These are phyloP conservation scores for Upupa epops DNA, from an alignment of 2,113 vertebrate species.

Conservation along the genomic window DNA sequence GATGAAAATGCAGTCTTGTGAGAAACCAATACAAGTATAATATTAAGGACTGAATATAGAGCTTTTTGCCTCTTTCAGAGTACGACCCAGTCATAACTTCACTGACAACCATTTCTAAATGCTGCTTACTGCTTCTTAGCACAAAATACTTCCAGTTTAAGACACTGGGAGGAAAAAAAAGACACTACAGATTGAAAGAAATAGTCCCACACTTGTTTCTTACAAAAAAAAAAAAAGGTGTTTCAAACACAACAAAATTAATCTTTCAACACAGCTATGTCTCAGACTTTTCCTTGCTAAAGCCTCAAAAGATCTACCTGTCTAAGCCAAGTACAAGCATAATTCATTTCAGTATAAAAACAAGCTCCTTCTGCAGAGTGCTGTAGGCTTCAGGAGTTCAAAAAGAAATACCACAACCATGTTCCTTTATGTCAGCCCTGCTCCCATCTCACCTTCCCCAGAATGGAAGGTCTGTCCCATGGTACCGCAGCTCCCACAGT, in stretches of 20 bases:
- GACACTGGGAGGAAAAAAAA: neutral
- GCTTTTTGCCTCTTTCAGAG: neutral
- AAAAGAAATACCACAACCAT: neutral
- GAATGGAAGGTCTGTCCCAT: neutral
- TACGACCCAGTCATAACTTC: neutral
- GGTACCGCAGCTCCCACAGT: rapidly evolving
- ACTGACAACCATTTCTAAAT: neutral
- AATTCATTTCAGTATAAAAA: neutral
- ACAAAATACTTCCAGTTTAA: neutral
- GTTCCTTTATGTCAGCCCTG: neutral
- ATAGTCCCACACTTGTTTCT: neutral
- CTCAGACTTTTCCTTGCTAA: neutral
- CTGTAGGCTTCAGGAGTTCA: neutral
- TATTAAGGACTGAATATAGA: neutral
- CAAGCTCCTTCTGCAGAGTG: neutral
- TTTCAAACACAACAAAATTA: neutral
- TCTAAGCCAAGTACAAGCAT: neutral
- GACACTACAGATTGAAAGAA: neutral
- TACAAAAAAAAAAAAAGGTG: neutral
- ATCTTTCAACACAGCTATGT: neutral
- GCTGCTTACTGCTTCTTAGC: neutral
- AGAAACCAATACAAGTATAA: neutral
- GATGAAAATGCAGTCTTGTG: neutral
- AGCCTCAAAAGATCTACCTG: neutral
- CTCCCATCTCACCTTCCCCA: neutral